Evolutionary conservation across 2,113 vertebrate species (phyloP), one percentile per base, ranked within the genome.

Genomic region (Aviceda subcristata): DNA sequence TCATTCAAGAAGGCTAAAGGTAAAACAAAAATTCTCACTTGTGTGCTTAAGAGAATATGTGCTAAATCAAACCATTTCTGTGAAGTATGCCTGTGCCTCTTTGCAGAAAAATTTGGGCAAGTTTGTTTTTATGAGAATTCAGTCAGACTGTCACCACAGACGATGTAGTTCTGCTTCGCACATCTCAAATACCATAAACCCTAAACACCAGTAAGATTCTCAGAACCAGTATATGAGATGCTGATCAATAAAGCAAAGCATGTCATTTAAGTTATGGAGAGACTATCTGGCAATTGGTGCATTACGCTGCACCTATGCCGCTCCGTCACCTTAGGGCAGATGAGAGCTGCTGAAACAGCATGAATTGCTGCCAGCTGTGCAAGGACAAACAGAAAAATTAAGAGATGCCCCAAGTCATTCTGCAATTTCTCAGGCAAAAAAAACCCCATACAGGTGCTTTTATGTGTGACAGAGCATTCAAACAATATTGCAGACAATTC

Each of bases 1-100:
- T 68, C 86, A 95, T 81, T 60, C 91, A 92, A 19, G 3, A 89
- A 82, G 43, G 91, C 62, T 82, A 92, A 74, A 84, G 69, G 80
- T 91, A 85, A 72, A 95, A 72, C 41, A 84, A 90, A 79, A 82
- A 5, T 34, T 86, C 79, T 91, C 92, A 94, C 77, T 91, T 46
- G 36, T 53, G 83, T 84, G 41, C 48, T 87, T 69, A 59, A 94
- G 62, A 97, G 39, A 84, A 22, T 32, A 81, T 20, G 29, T 41
- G 62, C 39, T 84, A 92, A 91, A 95, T 93, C 56, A 84, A 89
- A 80, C 60, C 8, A 23, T 41, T 89, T 39, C 56, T 64, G 79
- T 74, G 72, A 84, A 91, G 86, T 30, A 62, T 7, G 29, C 14
- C 62, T 21, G 11, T 24, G 41, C 19, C 45, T 30, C 19, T 53